Conservation (phyloP, 2,113 vertebrate species). For the Ancistrus triradiatus region DNA sequence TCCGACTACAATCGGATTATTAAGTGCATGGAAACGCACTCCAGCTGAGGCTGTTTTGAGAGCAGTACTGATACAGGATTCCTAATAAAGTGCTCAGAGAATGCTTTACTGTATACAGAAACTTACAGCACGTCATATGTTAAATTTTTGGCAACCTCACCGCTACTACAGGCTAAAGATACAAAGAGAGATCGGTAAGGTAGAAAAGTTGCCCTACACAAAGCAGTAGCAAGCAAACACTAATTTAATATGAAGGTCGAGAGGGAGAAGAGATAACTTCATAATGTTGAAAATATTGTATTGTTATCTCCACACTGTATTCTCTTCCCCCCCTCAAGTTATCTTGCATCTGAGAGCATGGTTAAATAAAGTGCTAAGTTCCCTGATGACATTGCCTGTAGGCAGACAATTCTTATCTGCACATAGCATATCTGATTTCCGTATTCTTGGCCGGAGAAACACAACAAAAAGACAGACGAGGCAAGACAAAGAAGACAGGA, state of each 20-base stretch:
- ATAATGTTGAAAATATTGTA: slow-evolving; percentile 40
- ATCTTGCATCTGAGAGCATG: slow-evolving; percentile 41
- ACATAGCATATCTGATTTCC: slow-evolving; percentile 41
- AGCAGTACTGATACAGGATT: too few species aligned
- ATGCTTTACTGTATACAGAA: too few species aligned
- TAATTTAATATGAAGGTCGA: slow-evolving; percentile 46
- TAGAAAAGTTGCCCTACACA: too few species aligned
- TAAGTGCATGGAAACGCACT: too few species aligned
- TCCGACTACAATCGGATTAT: too few species aligned
- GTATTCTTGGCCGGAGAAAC: slow-evolving; percentile 19
- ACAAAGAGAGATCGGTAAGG: too few species aligned
- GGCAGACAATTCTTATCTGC: slow-evolving; percentile 44
- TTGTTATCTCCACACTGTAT: slow-evolving; percentile 42
- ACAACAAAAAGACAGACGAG: not conserved
- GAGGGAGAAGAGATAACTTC: slow-evolving; percentile 40
- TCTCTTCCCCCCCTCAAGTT: slow-evolving; percentile 32
- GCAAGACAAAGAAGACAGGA: not conserved
- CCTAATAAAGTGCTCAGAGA: too few species aligned
- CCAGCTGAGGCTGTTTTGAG: too few species aligned
- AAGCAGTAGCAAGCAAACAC: not conserved
- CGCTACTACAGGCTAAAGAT: too few species aligned
- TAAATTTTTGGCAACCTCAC: too few species aligned
- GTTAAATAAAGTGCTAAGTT: slow-evolving; percentile 46
- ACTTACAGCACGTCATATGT: too few species aligned
- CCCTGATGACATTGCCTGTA: slow-evolving; percentile 42